Evolutionary conservation across 2,888 invertebrate species (phyloP), one percentile per base, ranked within the genome.

Genomic region (Icerya purchasi): DNA sequence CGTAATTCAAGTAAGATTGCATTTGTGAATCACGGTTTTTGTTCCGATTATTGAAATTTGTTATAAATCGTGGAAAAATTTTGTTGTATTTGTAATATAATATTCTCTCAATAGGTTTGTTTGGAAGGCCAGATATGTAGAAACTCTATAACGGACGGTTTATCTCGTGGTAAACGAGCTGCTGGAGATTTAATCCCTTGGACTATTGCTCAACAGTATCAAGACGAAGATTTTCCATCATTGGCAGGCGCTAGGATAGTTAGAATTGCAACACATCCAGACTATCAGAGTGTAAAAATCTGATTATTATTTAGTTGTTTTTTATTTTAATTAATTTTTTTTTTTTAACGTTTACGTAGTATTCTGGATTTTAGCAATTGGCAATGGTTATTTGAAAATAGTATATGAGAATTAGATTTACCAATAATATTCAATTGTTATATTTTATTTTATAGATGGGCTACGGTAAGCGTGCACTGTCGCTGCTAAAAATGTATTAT

Each of bases 161-260:
- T 96, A 59, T 81, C 85, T 0, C 78, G 88, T 63, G 96, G 96
- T 0, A 85, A 86, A 67, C 81, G 90, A 67, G 91, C 94, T 0
- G 83, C 92, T 3, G 98, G 98, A 0, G 98, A 99, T 74, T 76
- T 99, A 14, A 93, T 99, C 65, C 98, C 98, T 0, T 99, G 98
- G 98, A 96, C 94, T 59, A 76, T 99, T 2, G 88, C 92, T 3
- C 96, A 97, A 69, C 94, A 97, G 72, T 94, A 85, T 73, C 88
- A 91, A 58, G 96, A 98, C 71, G 78, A 81, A 62, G 86, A 94
- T 70, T 99, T 98, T 72, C 91, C 94, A 0, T 81, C 83, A 60
- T 75, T 98, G 0, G 76, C 81, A 36, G 98, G 98, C 0, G 91
- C 89, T 1, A 78, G 98, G 63, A 78, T 99, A 63, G 91, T 99